Evolutionary conservation across 2,113 vertebrate genomes (phyloP), one percentile per base, ranked within the genome.

Genomic region (Microcebus griseorufus): DNA sequence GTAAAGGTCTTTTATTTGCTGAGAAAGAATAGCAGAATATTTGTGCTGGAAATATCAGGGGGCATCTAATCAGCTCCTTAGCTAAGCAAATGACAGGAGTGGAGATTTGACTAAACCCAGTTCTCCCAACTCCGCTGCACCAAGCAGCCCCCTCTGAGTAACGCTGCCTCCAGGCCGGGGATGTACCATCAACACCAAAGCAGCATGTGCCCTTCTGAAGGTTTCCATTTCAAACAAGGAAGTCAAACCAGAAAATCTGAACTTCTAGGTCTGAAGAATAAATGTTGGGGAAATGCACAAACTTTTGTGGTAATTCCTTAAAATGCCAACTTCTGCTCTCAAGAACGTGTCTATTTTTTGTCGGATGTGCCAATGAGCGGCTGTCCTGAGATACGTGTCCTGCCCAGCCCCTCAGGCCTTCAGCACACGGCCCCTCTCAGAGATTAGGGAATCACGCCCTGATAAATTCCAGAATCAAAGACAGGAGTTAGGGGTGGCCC

Each of bases 1-100:
- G 10, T 48, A 29, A 42, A 60, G 25, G 10, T 16, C 45, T 55
- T 10, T 39, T 32, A 14, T 34, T 4, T 42, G 88, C 42, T 20
- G 25, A 5, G 29, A n/a, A 94, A 75, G 37, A 13, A 0, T 5
- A 34, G 3, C 53, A 25, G 13, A 48, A 34, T 9, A 5, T 22
- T 0, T 16, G 18, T 1, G 2, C 70, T 32, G 64, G 83, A 9
- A 32, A 53, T 10, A 6, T 34, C 4, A 23, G 39, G 17, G 4
- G 27, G 39, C 23, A 1, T 9, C 32, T 6, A 0, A 6, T 2
- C 3, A 0, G 17, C 53, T 16, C 75, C 58, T 17, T 22, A 0
- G 27, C 34, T 3, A 29, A 53, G 13, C 6, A n/a, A 23, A 48
- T 0, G 3, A 51, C 7, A 5, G 70, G 23, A 45, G 45, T 0